phyloP scores from a whole-genome alignment of 2,888 invertebrate genomes.

The Beris chalybata region DNA sequence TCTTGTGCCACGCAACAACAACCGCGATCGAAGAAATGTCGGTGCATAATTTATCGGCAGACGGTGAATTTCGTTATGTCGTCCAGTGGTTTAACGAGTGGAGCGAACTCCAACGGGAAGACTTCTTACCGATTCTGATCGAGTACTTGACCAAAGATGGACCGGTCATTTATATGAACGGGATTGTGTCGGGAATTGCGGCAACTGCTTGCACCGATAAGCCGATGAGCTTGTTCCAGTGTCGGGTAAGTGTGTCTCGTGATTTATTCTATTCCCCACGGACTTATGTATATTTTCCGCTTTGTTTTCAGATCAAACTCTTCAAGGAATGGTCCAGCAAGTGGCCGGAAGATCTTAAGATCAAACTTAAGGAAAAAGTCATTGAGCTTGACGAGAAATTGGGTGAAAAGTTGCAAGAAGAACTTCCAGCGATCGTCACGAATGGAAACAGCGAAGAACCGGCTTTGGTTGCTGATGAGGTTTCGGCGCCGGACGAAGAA shows the following conservation, averaged over 20 bases:
- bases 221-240: constrained; percentile 81
- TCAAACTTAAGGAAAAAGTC: constrained; percentile 68
- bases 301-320: constrained; percentile 67
- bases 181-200: constrained; percentile 69
- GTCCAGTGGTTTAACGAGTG: constrained; percentile 88
- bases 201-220: constrained; percentile 70
- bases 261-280: background rate
- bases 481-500: background rate
- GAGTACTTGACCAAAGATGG: constrained; percentile 62
- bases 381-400: constrained; percentile 73
- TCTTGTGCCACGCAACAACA: too few relatives aligned
- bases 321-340: constrained; percentile 82
- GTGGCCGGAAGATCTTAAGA: constrained; percentile 75
- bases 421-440: constrained; percentile 44
- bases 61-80: constrained; percentile 78
- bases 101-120: constrained; percentile 83
- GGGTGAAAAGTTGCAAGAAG: constrained; percentile 67
- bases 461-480: background rate
- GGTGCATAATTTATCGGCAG: constrained; percentile 62
- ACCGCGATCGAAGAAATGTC: constrained; percentile 44
- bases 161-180: constrained; percentile 69
- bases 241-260: constrained; percentile 64
- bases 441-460: constrained; percentile 14
- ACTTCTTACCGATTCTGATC: constrained; percentile 76
- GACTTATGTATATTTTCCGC: constrained; percentile 22